Percentiles rank a stretch among this genome's conserved stretches.
Conservation (phyloP, 2,113 vertebrate species). For the Spea bombifrons region DNA sequence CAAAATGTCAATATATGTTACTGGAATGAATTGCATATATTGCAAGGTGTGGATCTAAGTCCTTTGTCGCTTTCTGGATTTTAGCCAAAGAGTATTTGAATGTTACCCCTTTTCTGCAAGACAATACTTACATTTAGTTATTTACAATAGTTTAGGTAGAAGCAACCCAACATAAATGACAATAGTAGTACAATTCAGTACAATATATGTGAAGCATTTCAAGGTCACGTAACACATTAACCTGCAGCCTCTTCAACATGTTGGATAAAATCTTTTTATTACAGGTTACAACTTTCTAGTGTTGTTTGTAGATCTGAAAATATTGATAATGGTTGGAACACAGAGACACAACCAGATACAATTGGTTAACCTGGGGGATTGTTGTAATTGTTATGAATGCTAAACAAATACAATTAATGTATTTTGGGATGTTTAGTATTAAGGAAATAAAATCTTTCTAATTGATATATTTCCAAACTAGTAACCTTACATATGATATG, state of each 20-base stretch:
- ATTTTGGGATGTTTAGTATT: too few species aligned
- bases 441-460: too few species aligned
- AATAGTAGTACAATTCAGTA: background rate
- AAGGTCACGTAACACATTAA: background rate
- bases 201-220: background rate
- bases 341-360: too few species aligned
- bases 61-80: background rate
- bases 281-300: too few species aligned
- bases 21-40: background rate
- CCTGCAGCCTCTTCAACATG: background rate
- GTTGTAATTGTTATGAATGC: too few species aligned
- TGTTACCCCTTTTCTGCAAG: background rate
- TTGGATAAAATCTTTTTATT: too few species aligned
- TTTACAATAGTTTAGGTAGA: background rate
- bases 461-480: too few species aligned
- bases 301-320: too few species aligned
- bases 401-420: too few species aligned
- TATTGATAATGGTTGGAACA: too few species aligned
- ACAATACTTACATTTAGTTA: background rate
- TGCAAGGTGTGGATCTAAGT: background rate
- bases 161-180: background rate
- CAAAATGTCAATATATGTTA: slow-evolving; percentile 4
- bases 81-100: background rate
- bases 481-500: too few species aligned
- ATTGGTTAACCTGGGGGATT: too few species aligned